Evolutionary conservation across 2,888 invertebrate species (phyloP).

Genomic region (Lucinisca nassula): DNA sequence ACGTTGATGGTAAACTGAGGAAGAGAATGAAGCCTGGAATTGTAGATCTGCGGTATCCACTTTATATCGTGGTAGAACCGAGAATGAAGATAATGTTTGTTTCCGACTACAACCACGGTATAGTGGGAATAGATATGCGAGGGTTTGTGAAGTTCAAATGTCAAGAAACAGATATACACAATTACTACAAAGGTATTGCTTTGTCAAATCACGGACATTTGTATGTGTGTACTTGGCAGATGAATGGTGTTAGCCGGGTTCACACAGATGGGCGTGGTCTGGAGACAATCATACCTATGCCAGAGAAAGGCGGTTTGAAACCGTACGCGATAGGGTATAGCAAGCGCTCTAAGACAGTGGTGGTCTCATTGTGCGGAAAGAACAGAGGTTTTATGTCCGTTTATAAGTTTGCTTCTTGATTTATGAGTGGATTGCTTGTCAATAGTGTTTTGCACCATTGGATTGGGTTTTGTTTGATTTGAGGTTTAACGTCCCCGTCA

Average conservation of each 20-base stretch:
- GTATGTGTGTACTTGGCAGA: slow-evolving; percentile 65
- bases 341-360: slow-evolving; percentile 42
- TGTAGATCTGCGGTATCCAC: slow-evolving; percentile 63
- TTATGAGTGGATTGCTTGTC: too few relatives aligned
- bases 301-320: slow-evolving; percentile 65
- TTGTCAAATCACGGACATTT: slow-evolving; percentile 59
- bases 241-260: slow-evolving; percentile 62
- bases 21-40: slow-evolving; percentile 61
- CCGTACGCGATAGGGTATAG: slow-evolving; percentile 65
- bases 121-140: slow-evolving; percentile 56
- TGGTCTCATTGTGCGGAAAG: slow-evolving; percentile 61
- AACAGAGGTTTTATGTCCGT: slow-evolving; percentile 53
- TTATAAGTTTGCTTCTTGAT: slow-evolving; percentile 20
- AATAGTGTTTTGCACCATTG: too few relatives aligned
- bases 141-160: slow-evolving; percentile 64
- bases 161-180: slow-evolving; percentile 67
- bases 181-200: slow-evolving; percentile 66
- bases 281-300: slow-evolving; percentile 67
- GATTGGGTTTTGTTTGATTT: too few relatives aligned
- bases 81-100: slow-evolving; percentile 59
- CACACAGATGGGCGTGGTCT: slow-evolving; percentile 68
- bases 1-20: slow-evolving; percentile 48
- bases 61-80: slow-evolving; percentile 58
- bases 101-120: slow-evolving; percentile 67
- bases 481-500: too few relatives aligned